Conservation (phyloP, 2,888 invertebrate species). For the Phortica okadai region DNA sequence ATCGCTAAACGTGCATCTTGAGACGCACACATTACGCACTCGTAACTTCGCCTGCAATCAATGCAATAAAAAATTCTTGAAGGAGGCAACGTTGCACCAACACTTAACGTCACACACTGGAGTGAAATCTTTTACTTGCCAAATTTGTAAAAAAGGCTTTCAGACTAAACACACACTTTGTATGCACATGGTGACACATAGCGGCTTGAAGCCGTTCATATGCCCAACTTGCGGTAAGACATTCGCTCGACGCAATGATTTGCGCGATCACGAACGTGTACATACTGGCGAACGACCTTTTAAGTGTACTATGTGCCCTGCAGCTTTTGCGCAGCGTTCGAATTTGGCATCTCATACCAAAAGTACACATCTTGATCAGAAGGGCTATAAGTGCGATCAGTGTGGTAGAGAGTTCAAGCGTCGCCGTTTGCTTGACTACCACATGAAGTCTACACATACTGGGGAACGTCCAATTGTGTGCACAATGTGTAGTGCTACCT, state of each 20-base stretch:
- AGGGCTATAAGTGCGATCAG: slow-evolving; percentile 81
- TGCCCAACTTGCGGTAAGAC: slow-evolving; percentile 16
- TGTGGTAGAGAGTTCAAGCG: slow-evolving; percentile 86
- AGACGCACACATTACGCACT: background rate
- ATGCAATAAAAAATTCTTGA: background rate
- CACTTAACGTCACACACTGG: background rate
- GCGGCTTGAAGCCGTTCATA: background rate
- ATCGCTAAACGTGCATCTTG: background rate
- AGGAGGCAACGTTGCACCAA: background rate
- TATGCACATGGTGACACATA: slow-evolving; percentile 3
- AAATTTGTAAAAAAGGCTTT: background rate
- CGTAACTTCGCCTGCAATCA: background rate
- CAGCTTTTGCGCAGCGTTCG: slow-evolving; percentile 88
- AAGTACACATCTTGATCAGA: slow-evolving; percentile 87
- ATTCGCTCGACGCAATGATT: slow-evolving; percentile 86
- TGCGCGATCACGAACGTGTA: slow-evolving; percentile 87
- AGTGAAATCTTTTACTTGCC: background rate
- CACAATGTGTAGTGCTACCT: slow-evolving; percentile 84
- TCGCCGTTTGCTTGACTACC: slow-evolving; percentile 85
- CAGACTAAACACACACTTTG: background rate
- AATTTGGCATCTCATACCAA: slow-evolving; percentile 89
- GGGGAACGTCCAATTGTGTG: slow-evolving; percentile 88
- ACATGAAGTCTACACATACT: slow-evolving; percentile 87
- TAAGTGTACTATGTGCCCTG: slow-evolving; percentile 86
- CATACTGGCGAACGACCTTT: slow-evolving; percentile 90